Conservation (phyloP, 2,113 vertebrate genomes). For the Asarcornis scutulata region DNA sequence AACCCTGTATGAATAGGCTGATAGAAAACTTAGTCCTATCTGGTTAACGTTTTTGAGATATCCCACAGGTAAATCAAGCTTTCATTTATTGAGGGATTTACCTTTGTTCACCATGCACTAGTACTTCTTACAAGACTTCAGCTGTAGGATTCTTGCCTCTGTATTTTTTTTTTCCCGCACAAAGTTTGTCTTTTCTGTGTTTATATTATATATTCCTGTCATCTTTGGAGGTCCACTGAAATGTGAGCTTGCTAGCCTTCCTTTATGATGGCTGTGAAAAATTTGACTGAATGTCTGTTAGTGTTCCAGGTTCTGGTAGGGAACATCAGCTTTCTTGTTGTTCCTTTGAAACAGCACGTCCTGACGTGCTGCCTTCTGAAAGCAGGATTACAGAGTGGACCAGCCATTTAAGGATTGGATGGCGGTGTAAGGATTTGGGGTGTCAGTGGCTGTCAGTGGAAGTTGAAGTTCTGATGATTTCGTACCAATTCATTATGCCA, state of each 20-base stretch:
- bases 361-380: neutral
- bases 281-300: neutral
- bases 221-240: neutral
- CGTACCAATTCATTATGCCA: neutral
- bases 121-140: neutral
- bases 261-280: neutral
- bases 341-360: neutral
- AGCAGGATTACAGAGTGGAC: fast-evolving
- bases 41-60: neutral
- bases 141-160: neutral
- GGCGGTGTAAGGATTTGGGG: neutral
- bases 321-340: neutral
- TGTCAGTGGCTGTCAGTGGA: neutral
- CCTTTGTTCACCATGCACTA: neutral
- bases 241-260: neutral
- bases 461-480: neutral
- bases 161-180: neutral
- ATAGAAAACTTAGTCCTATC: neutral
- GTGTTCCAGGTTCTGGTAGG: neutral
- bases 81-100: neutral
- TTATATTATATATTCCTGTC: neutral
- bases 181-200: fast-evolving
- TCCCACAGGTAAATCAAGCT: neutral
- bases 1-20: neutral
- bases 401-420: neutral